Evolutionary conservation across 2,888 invertebrate genomes (phyloP).

Genomic region (Callinectes sapidus): DNA sequence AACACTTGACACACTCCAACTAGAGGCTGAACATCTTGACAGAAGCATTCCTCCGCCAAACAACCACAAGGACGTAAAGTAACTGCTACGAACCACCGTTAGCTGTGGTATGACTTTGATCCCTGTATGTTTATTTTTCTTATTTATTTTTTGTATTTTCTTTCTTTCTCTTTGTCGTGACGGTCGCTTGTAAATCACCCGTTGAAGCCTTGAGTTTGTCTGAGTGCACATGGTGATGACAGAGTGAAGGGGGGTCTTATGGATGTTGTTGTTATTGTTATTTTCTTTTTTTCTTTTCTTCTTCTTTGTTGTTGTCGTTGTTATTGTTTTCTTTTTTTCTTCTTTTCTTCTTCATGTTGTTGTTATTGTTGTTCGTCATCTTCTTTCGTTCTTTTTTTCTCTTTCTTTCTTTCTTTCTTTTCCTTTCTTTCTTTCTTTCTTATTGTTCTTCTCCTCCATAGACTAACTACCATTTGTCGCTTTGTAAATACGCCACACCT

Average conservation of each 20-base stretch:
- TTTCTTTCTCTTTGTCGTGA: background rate
- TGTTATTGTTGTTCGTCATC: too few relatives aligned
- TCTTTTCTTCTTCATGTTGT: too few relatives aligned
- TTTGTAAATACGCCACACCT: background rate
- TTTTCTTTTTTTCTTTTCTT: too few relatives aligned
- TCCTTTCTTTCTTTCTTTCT: too few relatives aligned
- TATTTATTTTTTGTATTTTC: too few relatives aligned
- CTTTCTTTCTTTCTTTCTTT: background rate
- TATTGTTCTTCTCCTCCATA: too few relatives aligned
- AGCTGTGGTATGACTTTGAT: background rate
- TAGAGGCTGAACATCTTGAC: background rate
- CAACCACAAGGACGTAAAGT: background rate
- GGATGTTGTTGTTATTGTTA: background rate
- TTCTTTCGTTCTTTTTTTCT: too few relatives aligned
- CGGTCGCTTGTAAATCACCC: background rate
- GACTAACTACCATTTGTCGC: background rate
- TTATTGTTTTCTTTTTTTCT: too few relatives aligned
- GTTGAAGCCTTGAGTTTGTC: constrained; percentile 4
- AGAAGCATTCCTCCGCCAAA: background rate
- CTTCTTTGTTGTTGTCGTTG: too few relatives aligned
- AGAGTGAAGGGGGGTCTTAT: background rate
- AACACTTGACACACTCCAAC: background rate
- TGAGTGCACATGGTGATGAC: background rate
- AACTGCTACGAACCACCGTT: background rate
- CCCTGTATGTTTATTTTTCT: background rate